These are phyloP conservation scores for Lapara coniferarum DNA, from an alignment of 2,888 invertebrate genomes.

Conservation along the genomic window DNA sequence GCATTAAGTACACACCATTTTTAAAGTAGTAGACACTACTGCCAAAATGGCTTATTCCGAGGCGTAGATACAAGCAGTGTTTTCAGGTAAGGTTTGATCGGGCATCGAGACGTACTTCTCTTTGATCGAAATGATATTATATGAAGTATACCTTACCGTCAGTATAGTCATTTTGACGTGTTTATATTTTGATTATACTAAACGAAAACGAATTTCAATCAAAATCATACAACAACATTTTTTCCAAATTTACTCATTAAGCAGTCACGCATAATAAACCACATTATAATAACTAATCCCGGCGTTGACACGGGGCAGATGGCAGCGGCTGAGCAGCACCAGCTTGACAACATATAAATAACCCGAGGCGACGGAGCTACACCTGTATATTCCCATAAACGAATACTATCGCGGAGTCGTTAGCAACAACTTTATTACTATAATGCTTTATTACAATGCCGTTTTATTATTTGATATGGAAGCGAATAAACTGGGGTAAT, in stretches of 20 bases:
- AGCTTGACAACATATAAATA: conserved; percentile 16
- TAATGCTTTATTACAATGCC: background rate
- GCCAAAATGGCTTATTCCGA: too few species aligned
- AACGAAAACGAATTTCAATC: background rate
- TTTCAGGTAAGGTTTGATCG: too few species aligned
- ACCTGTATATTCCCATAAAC: conserved; percentile 5
- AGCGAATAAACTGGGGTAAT: background rate
- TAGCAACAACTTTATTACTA: background rate
- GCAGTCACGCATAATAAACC: background rate
- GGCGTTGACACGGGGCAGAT: conserved; percentile 33
- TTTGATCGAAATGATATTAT: too few species aligned
- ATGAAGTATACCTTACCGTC: too few species aligned
- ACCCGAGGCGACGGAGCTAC: background rate
- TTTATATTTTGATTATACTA: background rate
- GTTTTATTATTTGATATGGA: background rate
- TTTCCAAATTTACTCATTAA: background rate
- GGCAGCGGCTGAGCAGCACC: conserved; percentile 25
- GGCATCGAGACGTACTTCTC: too few species aligned
- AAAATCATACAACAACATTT: background rate
- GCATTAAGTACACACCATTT: too few species aligned
- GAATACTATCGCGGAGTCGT: background rate
- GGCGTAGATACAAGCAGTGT: too few species aligned
- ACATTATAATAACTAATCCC: background rate
- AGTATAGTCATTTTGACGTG: too few species aligned
- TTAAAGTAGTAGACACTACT: too few species aligned